Evolutionary conservation across 2,797 vertebrate species (phyloP).

Genomic region (Meda fulgida): DNA sequence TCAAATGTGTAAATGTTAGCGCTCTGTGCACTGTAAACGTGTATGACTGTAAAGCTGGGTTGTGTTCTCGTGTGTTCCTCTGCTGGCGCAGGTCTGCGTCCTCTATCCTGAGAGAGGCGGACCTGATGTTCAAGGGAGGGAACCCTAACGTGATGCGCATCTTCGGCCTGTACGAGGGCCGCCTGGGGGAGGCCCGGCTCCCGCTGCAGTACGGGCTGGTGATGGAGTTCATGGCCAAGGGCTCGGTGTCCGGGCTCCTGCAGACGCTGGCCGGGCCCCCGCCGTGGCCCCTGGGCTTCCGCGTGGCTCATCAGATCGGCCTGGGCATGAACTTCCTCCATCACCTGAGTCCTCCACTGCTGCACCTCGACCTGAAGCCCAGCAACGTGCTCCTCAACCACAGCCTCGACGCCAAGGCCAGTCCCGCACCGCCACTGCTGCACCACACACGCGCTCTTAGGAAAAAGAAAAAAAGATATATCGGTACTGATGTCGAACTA

Average conservation of each 20-base stretch:
- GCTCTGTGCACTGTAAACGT: too few relatives aligned
- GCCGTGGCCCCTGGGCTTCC: slow-evolving; percentile 72
- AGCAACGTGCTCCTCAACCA: slow-evolving; percentile 79
- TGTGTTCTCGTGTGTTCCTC: too few relatives aligned
- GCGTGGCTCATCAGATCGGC: slow-evolving; percentile 74
- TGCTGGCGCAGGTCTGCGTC: slow-evolving; percentile 28
- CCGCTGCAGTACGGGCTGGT: slow-evolving; percentile 70
- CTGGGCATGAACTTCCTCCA: slow-evolving; percentile 82
- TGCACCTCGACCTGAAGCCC: slow-evolving; percentile 82
- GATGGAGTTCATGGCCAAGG: slow-evolving; percentile 81
- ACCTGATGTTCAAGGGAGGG: slow-evolving; percentile 72
- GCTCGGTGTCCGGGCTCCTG: slow-evolving; percentile 71
- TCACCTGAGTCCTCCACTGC: slow-evolving; percentile 68
- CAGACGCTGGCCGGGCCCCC: slow-evolving; percentile 47
- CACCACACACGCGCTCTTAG: fast-evolving
- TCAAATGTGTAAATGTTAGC: too few relatives aligned
- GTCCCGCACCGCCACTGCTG: background rate
- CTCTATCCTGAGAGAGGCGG: slow-evolving; percentile 67
- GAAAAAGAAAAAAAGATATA: too few relatives aligned
- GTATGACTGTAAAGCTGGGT: too few relatives aligned
- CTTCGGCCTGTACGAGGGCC: slow-evolving; percentile 70
- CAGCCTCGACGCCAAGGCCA: slow-evolving; percentile 73
- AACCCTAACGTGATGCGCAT: slow-evolving; percentile 72
- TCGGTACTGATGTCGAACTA: background rate
- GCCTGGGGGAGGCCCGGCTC: background rate